A percentile compares a stretch with the other conserved stretches of the same genome.
These are phyloP conservation scores for Orchestes rusci DNA, from an alignment of 2,888 invertebrate genomes.

Conservation along the genomic window DNA sequence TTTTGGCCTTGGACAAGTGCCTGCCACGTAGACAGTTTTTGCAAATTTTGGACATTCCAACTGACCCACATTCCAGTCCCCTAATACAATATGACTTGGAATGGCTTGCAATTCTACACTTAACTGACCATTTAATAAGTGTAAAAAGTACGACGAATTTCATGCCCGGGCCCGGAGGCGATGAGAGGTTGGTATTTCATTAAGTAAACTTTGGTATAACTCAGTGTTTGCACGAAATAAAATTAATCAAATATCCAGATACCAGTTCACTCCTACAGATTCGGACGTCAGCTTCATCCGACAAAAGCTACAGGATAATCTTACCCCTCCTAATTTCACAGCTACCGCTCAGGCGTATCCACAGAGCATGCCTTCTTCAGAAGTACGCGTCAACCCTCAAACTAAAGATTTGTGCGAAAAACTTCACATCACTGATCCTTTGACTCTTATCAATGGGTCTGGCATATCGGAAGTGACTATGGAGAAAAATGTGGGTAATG, in stretches of 20 bases:
- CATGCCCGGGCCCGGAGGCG: constrained; percentile 73
- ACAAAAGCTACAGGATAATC: constrained; percentile 56
- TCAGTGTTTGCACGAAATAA: constrained; percentile 1
- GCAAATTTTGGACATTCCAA: constrained; percentile 64
- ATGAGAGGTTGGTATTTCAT: constrained; percentile 51
- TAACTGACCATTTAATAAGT: constrained; percentile 82
- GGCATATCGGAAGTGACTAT: too few species aligned
- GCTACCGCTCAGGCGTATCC: constrained; percentile 63
- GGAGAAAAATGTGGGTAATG: constrained; percentile 23
- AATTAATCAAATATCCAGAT: constrained; percentile 46
- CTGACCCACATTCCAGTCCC: constrained; percentile 50
- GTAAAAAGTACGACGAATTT: constrained; percentile 62
- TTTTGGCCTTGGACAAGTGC: constrained; percentile 95
- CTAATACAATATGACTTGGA: constrained; percentile 77
- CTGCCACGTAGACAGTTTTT: constrained; percentile 81
- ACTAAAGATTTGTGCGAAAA: constrained; percentile 59
- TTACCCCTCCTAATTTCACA: constrained; percentile 76
- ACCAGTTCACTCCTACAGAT: constrained; percentile 63
- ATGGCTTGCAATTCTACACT: constrained; percentile 83
- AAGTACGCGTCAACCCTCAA: constrained; percentile 63
- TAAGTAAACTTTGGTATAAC: not conserved
- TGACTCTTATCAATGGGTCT: constrained; percentile 41
- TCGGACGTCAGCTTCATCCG: constrained; percentile 63
- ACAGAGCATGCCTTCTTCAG: constrained; percentile 42
- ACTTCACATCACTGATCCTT: constrained; percentile 75